Conservation (phyloP, 2,113 vertebrate species). For the Fukomys damarensis region DNA sequence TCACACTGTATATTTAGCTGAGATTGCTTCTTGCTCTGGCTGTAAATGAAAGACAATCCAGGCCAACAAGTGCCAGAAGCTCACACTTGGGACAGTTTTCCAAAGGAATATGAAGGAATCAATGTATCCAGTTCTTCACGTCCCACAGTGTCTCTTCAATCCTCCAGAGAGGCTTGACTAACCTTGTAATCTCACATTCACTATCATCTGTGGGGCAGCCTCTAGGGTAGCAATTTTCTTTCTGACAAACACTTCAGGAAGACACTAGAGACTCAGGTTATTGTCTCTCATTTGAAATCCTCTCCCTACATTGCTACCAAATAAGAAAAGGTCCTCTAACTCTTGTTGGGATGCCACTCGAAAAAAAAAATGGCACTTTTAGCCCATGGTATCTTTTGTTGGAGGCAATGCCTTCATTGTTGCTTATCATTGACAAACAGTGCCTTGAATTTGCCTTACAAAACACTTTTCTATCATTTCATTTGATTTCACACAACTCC, state of each 20-base stretch:
- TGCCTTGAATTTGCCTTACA: constrained; percentile 14
- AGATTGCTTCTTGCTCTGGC: neutral
- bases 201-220: constrained; percentile 31
- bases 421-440: constrained; percentile 23
- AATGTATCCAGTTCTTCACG: neutral
- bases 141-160: constrained; percentile 50
- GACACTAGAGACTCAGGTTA: neutral
- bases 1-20: constrained; percentile 45
- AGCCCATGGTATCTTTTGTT: neutral
- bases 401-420: neutral
- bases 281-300: constrained; percentile 22
- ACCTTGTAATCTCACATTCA: constrained; percentile 63
- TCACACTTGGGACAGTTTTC: constrained; percentile 21
- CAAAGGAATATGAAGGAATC: constrained; percentile 31
- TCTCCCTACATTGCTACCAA: constrained; percentile 12
- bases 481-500: constrained; percentile 28
- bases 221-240: constrained; percentile 53
- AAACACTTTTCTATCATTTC: constrained; percentile 38
- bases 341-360: neutral
- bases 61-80: neutral
- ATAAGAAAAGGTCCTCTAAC: constrained; percentile 54
- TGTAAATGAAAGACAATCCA: neutral
- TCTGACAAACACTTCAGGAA: constrained; percentile 56
- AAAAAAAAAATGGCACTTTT: constrained; percentile 22
- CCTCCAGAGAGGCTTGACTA: constrained; percentile 16